These are phyloP conservation scores for Enteromius trimaculatus DNA, from an alignment of 2,797 vertebrate species.

Conservation along the genomic window DNA sequence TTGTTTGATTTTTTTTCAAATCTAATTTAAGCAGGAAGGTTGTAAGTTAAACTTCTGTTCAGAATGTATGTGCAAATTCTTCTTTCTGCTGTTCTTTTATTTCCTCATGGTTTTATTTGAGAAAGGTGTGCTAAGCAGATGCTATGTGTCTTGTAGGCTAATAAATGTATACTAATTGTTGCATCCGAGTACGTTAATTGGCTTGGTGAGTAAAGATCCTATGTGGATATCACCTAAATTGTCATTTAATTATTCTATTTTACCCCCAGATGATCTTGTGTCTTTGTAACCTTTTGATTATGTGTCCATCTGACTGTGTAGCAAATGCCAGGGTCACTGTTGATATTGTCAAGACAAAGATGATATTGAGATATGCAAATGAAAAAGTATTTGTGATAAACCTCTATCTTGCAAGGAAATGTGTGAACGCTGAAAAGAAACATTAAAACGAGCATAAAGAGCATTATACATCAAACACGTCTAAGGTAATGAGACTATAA, in stretches of 20 bases:
- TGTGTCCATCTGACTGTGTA: neutral
- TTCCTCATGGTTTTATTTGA: neutral
- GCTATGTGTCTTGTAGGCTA: neutral
- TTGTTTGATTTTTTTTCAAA: neutral
- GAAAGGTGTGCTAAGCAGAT: neutral
- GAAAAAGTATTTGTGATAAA: neutral
- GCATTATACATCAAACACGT: neutral
- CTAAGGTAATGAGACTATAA: neutral
- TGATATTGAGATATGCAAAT: slow-evolving; percentile 2
- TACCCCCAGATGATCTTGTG: slow-evolving; percentile 1
- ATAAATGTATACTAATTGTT: neutral
- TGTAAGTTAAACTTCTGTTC: slow-evolving; percentile 4
- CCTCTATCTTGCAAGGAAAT: slow-evolving; percentile 1
- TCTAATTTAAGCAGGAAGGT: neutral
- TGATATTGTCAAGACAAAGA: slow-evolving; percentile 16
- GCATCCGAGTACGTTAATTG: neutral
- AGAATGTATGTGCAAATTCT: neutral
- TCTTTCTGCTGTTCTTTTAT: neutral
- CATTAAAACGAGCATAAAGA: neutral
- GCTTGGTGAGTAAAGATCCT: slow-evolving; percentile 1
- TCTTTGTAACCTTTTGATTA: neutral
- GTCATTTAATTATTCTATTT: neutral
- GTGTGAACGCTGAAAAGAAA: neutral
- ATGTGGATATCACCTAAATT: neutral
- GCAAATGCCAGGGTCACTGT: slow-evolving; percentile 13